Conservation (phyloP, 2,113 vertebrate genomes). For the Hippocampus guttulatus region DNA sequence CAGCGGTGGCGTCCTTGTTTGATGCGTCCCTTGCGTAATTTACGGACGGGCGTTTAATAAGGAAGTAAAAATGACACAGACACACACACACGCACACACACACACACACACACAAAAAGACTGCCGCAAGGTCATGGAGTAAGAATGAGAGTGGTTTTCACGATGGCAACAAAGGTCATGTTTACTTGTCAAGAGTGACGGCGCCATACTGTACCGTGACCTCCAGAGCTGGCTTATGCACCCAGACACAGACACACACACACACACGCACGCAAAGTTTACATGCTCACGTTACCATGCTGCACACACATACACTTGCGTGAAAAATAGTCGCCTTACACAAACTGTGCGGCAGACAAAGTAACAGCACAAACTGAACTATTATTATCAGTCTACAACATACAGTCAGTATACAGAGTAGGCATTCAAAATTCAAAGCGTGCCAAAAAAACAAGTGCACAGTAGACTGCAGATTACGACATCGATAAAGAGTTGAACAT, state of each 20-base stretch:
- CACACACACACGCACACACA: constrained; percentile 56
- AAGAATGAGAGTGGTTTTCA: constrained; percentile 68
- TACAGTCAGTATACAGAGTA: no score
- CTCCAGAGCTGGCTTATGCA: constrained; percentile 63
- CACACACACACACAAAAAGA: constrained; percentile 62
- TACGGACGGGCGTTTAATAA: constrained; percentile 20
- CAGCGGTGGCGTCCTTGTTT: background rate
- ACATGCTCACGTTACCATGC: constrained; percentile 38
- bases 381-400: no score
- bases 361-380: constrained; percentile 26
- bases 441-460: no score
- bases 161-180: constrained; percentile 70
- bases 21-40: background rate
- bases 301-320: constrained; percentile 22
- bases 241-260: constrained; percentile 22
- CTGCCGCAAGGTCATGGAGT: constrained; percentile 55
- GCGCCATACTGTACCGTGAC: constrained; percentile 72
- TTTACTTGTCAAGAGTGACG: constrained; percentile 73
- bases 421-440: no score
- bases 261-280: constrained; percentile 26
- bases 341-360: constrained; percentile 51
- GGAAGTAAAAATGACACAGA: constrained; percentile 44
- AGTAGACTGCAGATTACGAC: no score
- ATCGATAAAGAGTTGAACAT: no score
- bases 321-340: constrained; percentile 37